These are phyloP conservation scores for Amphiprion ocellaris DNA, from an alignment of 2,113 vertebrate genomes.

Conservation along the genomic window DNA sequence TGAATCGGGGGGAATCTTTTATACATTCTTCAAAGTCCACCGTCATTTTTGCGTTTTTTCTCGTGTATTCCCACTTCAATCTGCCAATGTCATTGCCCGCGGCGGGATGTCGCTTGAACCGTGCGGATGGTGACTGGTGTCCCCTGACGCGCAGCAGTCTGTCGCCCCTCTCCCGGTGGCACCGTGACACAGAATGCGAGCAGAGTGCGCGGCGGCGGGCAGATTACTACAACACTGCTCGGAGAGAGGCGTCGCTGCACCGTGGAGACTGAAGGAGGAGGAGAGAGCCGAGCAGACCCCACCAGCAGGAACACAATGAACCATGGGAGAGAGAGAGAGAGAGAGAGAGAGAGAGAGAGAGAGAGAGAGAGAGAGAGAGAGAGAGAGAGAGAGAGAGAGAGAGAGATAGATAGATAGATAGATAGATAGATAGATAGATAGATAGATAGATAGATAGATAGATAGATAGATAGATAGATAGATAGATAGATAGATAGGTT, in stretches of 20 bases:
- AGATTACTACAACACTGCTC: constrained; percentile 63
- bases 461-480: no score
- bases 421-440: no score
- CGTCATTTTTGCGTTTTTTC: constrained; percentile 88
- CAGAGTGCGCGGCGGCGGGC: constrained; percentile 52
- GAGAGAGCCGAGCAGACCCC: constrained; percentile 30
- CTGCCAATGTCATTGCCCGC: constrained; percentile 77
- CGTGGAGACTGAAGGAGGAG: constrained; percentile 5
- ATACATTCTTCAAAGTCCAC: constrained; percentile 98
- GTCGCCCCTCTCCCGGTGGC: constrained; percentile 67
- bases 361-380: no score
- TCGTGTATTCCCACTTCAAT: constrained; percentile 72
- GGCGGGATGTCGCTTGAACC: constrained; percentile 53
- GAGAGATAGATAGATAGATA: no score
- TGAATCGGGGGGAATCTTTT: constrained; percentile 96
- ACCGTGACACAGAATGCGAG: constrained; percentile 73
- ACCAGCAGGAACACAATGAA: not conserved
- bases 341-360: no score
- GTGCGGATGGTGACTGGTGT: constrained; percentile 56
- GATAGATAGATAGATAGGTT: no score
- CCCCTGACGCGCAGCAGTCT: constrained; percentile 61
- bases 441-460: no score
- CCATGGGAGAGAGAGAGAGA: not conserved
- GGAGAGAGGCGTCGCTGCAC: constrained; percentile 60
- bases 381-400: no score